These are phyloP conservation scores for Elmis aenea DNA, from an alignment of 2,888 invertebrate genomes.

Conservation along the genomic window DNA sequence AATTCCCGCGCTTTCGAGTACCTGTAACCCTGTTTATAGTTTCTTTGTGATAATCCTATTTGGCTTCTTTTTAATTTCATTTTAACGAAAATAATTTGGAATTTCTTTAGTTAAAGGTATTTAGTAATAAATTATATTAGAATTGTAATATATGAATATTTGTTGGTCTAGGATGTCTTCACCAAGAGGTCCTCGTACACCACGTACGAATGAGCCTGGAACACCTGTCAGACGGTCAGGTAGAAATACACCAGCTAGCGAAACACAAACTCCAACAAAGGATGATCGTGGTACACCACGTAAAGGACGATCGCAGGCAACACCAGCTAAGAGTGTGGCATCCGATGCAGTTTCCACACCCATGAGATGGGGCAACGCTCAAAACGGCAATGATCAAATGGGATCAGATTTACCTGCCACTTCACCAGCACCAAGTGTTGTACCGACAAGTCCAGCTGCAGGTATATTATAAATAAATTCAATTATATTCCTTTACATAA, in stretches of 20 bases:
- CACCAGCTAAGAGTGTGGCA: constrained; percentile 16
- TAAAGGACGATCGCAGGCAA: constrained; percentile 10
- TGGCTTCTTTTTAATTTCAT: too few relatives aligned
- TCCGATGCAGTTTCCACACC: constrained; percentile 34
- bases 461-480: constrained; percentile 32
- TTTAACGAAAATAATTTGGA: too few relatives aligned
- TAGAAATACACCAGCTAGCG: constrained; percentile 16
- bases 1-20: too few relatives aligned
- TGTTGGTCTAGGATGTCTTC: too few relatives aligned
- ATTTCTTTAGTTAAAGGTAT: too few relatives aligned
- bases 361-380: constrained; percentile 47
- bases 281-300: constrained; percentile 5
- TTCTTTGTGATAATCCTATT: too few relatives aligned
- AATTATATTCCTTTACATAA: too few relatives aligned
- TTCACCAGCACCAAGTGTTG: constrained; percentile 43
- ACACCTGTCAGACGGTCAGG: constrained; percentile 14
- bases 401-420: constrained; percentile 39
- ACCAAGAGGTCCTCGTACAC: constrained; percentile 16
- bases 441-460: constrained; percentile 43
- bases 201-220: constrained; percentile 10
- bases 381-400: constrained; percentile 32
- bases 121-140: too few relatives aligned
- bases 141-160: too few relatives aligned
- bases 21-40: too few relatives aligned
- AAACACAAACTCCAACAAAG: too few relatives aligned